Conservation (phyloP, 2,797 vertebrate genomes). For the Chaetodon trifasciatus region DNA sequence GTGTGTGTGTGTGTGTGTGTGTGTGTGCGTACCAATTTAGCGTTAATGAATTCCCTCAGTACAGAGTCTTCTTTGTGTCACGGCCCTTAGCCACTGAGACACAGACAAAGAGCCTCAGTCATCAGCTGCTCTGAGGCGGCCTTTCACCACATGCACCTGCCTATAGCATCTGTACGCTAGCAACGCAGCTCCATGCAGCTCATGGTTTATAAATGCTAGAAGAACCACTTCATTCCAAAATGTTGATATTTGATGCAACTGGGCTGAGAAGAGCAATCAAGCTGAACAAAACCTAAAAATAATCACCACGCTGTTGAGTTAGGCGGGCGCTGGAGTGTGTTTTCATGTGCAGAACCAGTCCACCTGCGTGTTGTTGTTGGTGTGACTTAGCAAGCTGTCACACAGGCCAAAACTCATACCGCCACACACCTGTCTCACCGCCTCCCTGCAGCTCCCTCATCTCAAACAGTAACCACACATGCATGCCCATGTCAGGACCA, state of each 20-base stretch:
- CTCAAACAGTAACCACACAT: slow-evolving; percentile 45
- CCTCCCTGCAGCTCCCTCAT: slow-evolving; percentile 56
- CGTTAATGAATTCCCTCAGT: slow-evolving; percentile 77
- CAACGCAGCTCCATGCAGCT: slow-evolving; percentile 28
- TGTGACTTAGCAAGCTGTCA: slow-evolving; percentile 63
- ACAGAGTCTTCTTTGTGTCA: slow-evolving; percentile 79
- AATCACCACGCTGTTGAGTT: not conserved
- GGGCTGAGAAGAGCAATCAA: not conserved
- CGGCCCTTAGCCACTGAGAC: slow-evolving; percentile 47
- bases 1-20: slow-evolving; percentile 25
- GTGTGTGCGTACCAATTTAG: slow-evolving; percentile 63
- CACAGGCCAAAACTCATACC: slow-evolving; percentile 52
- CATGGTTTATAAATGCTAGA: not conserved
- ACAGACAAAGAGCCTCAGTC: slow-evolving; percentile 78
- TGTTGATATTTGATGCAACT: not conserved
- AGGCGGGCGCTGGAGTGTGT: slow-evolving; percentile 45
- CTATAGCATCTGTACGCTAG: slow-evolving; percentile 42
- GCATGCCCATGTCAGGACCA: slow-evolving; percentile 43
- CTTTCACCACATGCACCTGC: slow-evolving; percentile 80
- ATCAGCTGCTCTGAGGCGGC: slow-evolving; percentile 63
- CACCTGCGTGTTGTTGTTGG: slow-evolving; percentile 68
- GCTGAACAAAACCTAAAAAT: not conserved
- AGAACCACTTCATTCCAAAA: slow-evolving; percentile 1
- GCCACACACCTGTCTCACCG: slow-evolving; percentile 71
- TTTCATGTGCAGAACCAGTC: slow-evolving; percentile 37